Evolutionary conservation across 2,797 vertebrate species (phyloP).

Genomic region (Cirrhinus molitorella): DNA sequence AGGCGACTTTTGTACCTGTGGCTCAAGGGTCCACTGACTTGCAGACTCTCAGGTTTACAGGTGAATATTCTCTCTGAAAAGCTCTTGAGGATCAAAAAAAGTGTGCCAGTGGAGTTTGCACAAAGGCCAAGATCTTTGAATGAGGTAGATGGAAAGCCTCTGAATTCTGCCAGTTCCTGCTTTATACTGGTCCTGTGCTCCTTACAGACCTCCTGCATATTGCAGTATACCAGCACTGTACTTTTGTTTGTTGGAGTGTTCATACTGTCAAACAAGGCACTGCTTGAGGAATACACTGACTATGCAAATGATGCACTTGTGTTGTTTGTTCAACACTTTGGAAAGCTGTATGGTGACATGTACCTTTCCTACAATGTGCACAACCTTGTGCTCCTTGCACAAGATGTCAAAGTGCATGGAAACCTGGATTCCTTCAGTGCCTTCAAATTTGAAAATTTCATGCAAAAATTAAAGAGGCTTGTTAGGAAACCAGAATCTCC

Average conservation of each 20-base stretch:
- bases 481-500: conserved; percentile 12
- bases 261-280: conserved; percentile 1
- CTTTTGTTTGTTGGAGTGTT: conserved; percentile 7
- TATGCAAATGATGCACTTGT: conserved; percentile 30
- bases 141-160: background rate
- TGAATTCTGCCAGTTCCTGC: background rate
- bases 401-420: conserved; percentile 41
- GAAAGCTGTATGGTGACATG: conserved; percentile 22
- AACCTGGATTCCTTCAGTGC: conserved; percentile 44
- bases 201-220: background rate
- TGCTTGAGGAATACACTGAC: background rate
- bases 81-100: background rate
- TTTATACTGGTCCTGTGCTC: background rate
- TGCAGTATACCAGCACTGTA: background rate
- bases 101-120: conserved; percentile 2
- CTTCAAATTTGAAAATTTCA: conserved; percentile 18
- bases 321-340: conserved; percentile 37
- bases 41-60: conserved; percentile 27
- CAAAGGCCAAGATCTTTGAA: conserved; percentile 3
- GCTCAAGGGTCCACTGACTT: conserved; percentile 31
- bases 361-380: conserved; percentile 39
- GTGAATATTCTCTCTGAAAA: conserved; percentile 19
- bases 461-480: conserved; percentile 5
- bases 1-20: conserved; percentile 11
- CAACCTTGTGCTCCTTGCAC: conserved; percentile 38